Conservation (phyloP, 1,140 invertebrate species). For the Apis dorsata region DNA sequence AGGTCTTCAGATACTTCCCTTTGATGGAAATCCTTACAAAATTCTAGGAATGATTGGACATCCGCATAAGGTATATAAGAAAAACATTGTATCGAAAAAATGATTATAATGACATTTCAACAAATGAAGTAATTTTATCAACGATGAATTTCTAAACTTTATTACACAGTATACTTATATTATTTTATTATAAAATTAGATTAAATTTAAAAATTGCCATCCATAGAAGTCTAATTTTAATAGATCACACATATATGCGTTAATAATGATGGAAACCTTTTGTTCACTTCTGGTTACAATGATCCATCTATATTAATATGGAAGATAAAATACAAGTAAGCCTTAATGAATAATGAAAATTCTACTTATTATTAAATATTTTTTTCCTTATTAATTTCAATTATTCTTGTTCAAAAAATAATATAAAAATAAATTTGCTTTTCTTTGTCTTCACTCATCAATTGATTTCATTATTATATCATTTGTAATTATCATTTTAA, state of each 20-base stretch:
- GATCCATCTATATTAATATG: slow-evolving; percentile 83
- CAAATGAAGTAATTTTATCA: neutral
- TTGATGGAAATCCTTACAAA: slow-evolving; percentile 88
- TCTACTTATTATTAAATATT: neutral
- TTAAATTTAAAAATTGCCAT: neutral
- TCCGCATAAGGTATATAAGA: slow-evolving; percentile 79
- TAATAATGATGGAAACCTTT: slow-evolving; percentile 75
- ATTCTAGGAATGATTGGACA: slow-evolving; percentile 84
- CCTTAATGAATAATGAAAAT: neutral
- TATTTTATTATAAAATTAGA: neutral
- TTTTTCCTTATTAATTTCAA: too few species aligned
- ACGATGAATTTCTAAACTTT: neutral
- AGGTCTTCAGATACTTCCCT: slow-evolving; percentile 84
- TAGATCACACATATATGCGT: slow-evolving; percentile 75
- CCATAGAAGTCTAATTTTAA: slow-evolving; percentile 51
- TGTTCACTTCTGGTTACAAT: slow-evolving; percentile 82
- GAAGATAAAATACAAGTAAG: slow-evolving; percentile 81
- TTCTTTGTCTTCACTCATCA: too few species aligned
- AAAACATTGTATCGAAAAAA: neutral
- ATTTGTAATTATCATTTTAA: too few species aligned
- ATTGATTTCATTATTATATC: too few species aligned
- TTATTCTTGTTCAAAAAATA: too few species aligned
- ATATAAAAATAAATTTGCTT: too few species aligned
- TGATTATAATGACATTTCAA: too few species aligned
- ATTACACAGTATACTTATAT: neutral